Percentiles rank a stretch among this genome's conserved stretches.
Evolutionary conservation across 2,113 vertebrate species (phyloP).

Genomic region (Xiphorhynchus elegans): DNA sequence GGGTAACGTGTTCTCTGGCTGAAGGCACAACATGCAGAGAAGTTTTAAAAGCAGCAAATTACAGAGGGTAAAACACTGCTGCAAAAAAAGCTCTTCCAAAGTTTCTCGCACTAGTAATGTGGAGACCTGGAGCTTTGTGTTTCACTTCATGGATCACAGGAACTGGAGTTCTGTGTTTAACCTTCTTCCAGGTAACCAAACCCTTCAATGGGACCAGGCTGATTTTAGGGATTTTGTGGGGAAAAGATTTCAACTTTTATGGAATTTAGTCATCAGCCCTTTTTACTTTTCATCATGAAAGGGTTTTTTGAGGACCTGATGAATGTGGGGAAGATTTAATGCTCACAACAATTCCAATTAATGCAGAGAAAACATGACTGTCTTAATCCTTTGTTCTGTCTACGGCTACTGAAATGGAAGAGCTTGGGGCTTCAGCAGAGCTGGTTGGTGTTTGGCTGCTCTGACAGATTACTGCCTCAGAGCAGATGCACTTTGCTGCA

Average conservation of each 20-base stretch:
- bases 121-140: constrained; percentile 17
- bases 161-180: constrained; percentile 55
- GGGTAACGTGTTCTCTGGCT: constrained; percentile 3
- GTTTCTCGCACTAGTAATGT: constrained; percentile 35
- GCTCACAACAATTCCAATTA: not conserved
- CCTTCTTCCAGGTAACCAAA: constrained; percentile 74
- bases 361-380: not conserved
- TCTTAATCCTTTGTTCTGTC: not conserved
- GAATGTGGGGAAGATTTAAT: not conserved
- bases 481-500: not conserved
- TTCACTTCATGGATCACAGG: constrained; percentile 57
- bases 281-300: not conserved
- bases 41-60: constrained; percentile 26
- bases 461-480: not conserved
- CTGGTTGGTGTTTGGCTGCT: not conserved
- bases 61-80: not conserved
- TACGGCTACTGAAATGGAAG: not conserved
- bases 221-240: not conserved
- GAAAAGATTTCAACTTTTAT: not conserved
- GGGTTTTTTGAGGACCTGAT: not conserved
- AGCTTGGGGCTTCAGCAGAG: not conserved
- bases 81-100: not conserved
- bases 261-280: not conserved
- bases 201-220: not conserved
- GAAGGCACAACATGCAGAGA: not conserved